These are phyloP conservation scores for Thymelicus sylvestris DNA, from an alignment of 2,888 invertebrate species.

Conservation along the genomic window DNA sequence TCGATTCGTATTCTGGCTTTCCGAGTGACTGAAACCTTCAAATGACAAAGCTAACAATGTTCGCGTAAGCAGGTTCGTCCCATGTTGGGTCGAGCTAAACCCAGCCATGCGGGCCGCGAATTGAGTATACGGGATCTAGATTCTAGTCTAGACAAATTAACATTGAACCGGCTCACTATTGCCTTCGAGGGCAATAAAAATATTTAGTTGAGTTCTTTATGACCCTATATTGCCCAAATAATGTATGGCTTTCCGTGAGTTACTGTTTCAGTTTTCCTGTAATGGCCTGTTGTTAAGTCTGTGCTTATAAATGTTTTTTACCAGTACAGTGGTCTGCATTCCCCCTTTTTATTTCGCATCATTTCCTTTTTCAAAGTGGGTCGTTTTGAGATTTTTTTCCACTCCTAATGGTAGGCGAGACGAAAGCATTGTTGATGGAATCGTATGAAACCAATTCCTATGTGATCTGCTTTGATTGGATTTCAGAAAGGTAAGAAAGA, in stretches of 20 bases:
- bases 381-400: background rate
- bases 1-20: no score
- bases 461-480: no score
- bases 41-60: no score
- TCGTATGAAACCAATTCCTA: no score
- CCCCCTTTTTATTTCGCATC: background rate
- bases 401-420: no score
- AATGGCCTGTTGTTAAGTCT: conserved; percentile 26
- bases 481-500: no score
- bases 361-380: conserved; percentile 1
- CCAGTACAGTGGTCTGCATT: background rate
- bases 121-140: conserved; percentile 14
- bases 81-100: background rate
- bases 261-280: conserved; percentile 23
- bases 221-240: conserved; percentile 38
- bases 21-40: no score
- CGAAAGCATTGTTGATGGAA: no score
- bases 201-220: conserved; percentile 43
- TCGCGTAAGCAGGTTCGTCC: no score
- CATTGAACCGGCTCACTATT: conserved; percentile 40
- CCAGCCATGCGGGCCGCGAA: conserved; percentile 11
- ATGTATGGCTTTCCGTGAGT: conserved; percentile 18
- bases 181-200: conserved; percentile 42
- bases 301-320: conserved; percentile 11
- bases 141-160: conserved; percentile 47